Base-by-base conservation (phyloP, 2,797 vertebrate species). In the Scomberomorus guttatus region DNA sequence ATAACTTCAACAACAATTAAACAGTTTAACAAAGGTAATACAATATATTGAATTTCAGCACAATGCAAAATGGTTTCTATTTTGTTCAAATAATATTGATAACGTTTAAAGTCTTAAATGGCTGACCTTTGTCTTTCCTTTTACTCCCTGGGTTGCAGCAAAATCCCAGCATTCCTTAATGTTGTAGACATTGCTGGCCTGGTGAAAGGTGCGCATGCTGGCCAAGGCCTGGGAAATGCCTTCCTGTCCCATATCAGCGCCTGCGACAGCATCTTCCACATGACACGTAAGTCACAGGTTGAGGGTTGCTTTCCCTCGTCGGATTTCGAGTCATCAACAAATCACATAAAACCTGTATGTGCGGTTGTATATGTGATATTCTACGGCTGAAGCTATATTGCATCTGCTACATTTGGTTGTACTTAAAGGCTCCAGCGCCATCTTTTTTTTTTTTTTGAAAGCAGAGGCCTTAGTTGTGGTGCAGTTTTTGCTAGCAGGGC, bases 201-300 rank as follows among this genome's bases (percentile, higher is more conserved):
- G 77, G 97, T 99, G 88, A 99, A 98, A 95, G 97, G 97, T 77
- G 98, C 98, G 69, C 97, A 98, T 52, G 95, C 96, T 67, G 97
- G 98, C 34, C 97, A 99, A 94, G 98, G 98, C 78, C 93, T 98
- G 87, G 98, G 97, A 88, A 99, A 99, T 72, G 97, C 97, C 92
- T 99, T 99, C 94, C 95, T 99, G 91, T 99, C 98, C 59, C 95
- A 99, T 85, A 99, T 99, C 94, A 98, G 96, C 0, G 97, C 97
- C 89, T 98, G 97, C 68, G 98, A 99, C 62, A 93, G 95, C 83
- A 96, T 98, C 94, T 98, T 99, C 94, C 98, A 98, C 92, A 95
- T 98, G 94, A 97, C 97, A 89, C 96, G 98, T 99, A 95, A 94
- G 98, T 97, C 89, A 67, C 44, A 65, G 34, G 29, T 46, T 14